Conservation (phyloP, 2,888 invertebrate species). For the Carabus problematicus region DNA sequence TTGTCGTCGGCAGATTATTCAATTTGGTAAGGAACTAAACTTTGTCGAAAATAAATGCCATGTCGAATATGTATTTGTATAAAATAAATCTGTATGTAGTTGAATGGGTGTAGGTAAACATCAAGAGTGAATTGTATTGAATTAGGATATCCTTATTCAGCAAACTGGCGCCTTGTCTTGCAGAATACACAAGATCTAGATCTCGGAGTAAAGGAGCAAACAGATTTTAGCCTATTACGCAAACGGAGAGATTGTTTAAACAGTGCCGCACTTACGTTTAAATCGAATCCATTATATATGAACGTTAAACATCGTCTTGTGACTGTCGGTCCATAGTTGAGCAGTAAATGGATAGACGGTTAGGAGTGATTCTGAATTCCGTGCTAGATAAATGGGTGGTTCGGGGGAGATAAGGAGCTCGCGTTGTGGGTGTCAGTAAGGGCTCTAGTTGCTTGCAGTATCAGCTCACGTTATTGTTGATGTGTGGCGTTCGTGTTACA, state of each 20-base stretch:
- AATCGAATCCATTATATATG: conserved; percentile 35
- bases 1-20: no score
- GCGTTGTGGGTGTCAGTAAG: background rate
- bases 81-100: no score
- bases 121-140: conserved; percentile 17
- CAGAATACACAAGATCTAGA: conserved; percentile 19
- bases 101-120: no score
- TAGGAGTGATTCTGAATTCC: no score
- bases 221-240: conserved; percentile 23
- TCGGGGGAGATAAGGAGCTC: background rate
- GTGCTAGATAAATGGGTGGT: background rate
- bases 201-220: conserved; percentile 32
- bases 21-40: no score
- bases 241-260: conserved; percentile 26
- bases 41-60: no score
- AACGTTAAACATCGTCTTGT: conserved; percentile 11
- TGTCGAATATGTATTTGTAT: no score
- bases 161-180: conserved; percentile 4
- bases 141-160: conserved; percentile 32
- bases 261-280: conserved; percentile 21
- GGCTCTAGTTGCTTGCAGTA: conserved; percentile 2
- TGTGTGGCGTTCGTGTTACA: background rate
- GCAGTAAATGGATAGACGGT: background rate
- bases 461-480: conserved; percentile 2
- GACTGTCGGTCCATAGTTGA: background rate